phyloP scores from a whole-genome alignment of 23 tunicate genomes.

The Trididemnum miniatum region DNA sequence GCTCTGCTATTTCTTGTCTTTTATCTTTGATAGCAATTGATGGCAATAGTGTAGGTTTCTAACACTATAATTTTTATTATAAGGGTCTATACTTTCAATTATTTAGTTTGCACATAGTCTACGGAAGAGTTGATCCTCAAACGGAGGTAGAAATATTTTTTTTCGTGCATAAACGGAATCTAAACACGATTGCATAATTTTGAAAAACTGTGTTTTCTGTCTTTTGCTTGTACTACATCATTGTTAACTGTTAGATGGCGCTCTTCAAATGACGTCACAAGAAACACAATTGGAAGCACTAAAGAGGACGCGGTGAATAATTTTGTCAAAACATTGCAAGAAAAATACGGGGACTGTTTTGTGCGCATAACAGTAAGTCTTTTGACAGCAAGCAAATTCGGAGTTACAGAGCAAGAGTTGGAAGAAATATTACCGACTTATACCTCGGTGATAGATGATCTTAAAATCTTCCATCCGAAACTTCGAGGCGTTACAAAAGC shows the following conservation, averaged over 20 bases:
- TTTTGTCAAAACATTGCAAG: slow-evolving; percentile 5
- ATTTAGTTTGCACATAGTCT: too few species aligned
- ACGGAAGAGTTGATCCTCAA: too few species aligned
- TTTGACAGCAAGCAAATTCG: slow-evolving; percentile 20
- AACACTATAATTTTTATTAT: too few species aligned
- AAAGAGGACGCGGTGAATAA: slow-evolving; percentile 11
- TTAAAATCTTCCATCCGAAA: not conserved
- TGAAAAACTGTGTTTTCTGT: not conserved
- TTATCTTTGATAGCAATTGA: too few species aligned
- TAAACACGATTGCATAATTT: not conserved
- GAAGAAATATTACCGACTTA: slow-evolving; percentile 18
- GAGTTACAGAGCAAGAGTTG: slow-evolving; percentile 35
- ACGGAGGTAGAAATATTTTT: too few species aligned
- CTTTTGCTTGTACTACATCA: too few species aligned
- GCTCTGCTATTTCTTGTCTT: too few species aligned
- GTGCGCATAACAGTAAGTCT: slow-evolving; percentile 28
- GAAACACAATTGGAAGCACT: slow-evolving; percentile 19
- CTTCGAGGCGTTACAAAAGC: not conserved
- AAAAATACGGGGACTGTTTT: slow-evolving; percentile 25
- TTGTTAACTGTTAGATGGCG: slow-evolving; percentile 44
- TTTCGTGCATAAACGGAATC: too few species aligned
- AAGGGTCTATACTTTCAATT: too few species aligned
- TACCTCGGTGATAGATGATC: slow-evolving; percentile 2
- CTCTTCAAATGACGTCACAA: slow-evolving; percentile 31
- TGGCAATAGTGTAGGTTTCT: too few species aligned